phyloP scores from a whole-genome alignment of 1,140 invertebrate genomes.

The Tetragonula clypearis region DNA sequence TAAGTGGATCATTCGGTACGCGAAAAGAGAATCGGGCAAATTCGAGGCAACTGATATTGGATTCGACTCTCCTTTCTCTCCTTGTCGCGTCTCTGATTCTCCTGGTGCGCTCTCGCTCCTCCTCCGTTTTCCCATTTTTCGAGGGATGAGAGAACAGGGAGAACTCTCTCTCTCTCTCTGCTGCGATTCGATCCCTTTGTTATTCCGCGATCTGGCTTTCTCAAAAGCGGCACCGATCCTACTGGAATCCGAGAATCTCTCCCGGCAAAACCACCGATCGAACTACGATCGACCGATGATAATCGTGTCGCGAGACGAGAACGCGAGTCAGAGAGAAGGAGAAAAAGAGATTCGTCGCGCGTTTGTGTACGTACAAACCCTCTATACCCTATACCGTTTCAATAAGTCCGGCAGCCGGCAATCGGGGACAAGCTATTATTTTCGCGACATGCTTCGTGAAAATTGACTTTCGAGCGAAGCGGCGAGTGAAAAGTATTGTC shows the following conservation, averaged over 20 bases:
- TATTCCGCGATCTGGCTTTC: constrained; percentile 26
- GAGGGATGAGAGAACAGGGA: background rate
- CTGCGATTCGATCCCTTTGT: constrained; percentile 38
- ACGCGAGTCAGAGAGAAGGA: too few relatives aligned
- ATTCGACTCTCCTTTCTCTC: constrained; percentile 10
- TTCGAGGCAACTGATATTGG: constrained; percentile 39
- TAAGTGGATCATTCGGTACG: constrained; percentile 5
- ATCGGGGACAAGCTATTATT: background rate
- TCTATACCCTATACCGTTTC: background rate
- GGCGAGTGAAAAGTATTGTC: background rate
- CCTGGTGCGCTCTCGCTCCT: too few relatives aligned
- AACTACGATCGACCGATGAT: constrained; percentile 35
- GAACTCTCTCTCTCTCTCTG: background rate
- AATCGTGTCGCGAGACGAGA: constrained; percentile 28
- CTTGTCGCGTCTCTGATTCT: too few relatives aligned
- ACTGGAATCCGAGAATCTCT: constrained; percentile 36
- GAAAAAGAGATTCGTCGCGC: too few relatives aligned
- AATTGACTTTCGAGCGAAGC: background rate
- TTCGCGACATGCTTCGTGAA: background rate
- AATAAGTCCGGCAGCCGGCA: background rate
- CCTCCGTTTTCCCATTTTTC: constrained; percentile 28
- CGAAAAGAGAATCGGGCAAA: constrained; percentile 12
- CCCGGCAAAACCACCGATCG: background rate
- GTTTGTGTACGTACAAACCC: background rate
- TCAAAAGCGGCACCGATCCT: constrained; percentile 20